These are phyloP conservation scores for Apodemus sylvaticus DNA, from an alignment of 2,113 vertebrate species.

Conservation along the genomic window DNA sequence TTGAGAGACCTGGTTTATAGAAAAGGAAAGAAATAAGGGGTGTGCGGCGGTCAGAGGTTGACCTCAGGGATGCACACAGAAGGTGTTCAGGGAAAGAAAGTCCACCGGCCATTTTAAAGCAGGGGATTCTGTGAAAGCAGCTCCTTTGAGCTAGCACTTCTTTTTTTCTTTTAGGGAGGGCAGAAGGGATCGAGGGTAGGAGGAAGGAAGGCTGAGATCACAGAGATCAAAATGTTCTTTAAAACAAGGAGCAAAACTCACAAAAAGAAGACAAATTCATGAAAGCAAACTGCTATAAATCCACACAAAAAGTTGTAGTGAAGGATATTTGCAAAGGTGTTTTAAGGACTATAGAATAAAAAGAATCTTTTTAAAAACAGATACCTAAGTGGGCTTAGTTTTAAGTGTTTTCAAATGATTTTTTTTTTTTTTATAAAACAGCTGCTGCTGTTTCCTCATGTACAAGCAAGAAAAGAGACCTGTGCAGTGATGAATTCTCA, in stretches of 20 bases:
- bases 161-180: background rate
- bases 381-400: background rate
- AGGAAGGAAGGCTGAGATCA: background rate
- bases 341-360: background rate
- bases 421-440: background rate
- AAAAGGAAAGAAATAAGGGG: no score
- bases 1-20: background rate
- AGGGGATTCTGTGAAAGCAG: background rate
- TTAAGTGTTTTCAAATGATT: background rate
- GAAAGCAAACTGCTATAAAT: constrained; percentile 13
- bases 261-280: constrained; percentile 4
- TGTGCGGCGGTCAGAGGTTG: no score
- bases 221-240: background rate
- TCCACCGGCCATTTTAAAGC: background rate
- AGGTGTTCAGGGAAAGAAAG: background rate
- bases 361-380: background rate
- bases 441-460: background rate
- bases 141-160: background rate
- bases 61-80: no score
- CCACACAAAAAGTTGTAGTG: background rate
- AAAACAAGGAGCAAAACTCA: constrained; percentile 6
- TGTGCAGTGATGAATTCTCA: background rate
- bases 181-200: background rate
- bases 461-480: background rate
- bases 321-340: background rate